Percentiles rank a stretch among this genome's conserved stretches.
Conservation (phyloP, 2,888 invertebrate genomes). For the Leptopilina myrica region DNA sequence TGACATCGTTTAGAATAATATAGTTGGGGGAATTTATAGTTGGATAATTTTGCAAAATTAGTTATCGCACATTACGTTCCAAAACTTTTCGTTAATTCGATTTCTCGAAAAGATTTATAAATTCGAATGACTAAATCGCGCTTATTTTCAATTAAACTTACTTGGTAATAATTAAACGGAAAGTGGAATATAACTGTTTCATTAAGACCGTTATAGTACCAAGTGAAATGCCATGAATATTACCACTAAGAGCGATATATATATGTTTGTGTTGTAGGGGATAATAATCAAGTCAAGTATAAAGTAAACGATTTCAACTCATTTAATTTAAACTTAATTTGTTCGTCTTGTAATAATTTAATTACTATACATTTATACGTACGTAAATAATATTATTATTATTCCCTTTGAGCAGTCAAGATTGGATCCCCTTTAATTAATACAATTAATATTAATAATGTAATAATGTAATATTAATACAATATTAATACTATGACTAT, state of each 20-base stretch:
- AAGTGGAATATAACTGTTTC: conserved; percentile 9
- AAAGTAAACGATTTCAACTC: neutral
- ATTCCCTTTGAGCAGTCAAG: no score
- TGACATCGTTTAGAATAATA: neutral
- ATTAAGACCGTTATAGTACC: neutral
- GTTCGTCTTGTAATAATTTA: neutral
- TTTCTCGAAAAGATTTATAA: neutral
- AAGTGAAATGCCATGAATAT: conserved; percentile 21
- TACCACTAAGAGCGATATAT: neutral
- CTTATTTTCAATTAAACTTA: conserved; percentile 7
- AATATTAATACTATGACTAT: no score
- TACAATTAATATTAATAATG: no score
- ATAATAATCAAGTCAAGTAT: conserved; percentile 13
- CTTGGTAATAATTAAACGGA: conserved; percentile 17
- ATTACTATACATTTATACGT: no score
- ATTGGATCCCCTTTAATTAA: no score
- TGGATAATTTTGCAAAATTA: neutral
- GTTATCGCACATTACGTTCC: neutral
- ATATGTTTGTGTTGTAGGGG: neutral
- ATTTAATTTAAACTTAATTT: neutral
- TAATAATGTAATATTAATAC: no score
- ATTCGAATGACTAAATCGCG: conserved; percentile 11
- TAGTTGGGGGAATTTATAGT: neutral
- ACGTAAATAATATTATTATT: no score
- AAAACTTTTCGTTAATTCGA: conserved; percentile 20